Evolutionary conservation across 2,797 vertebrate species (phyloP), one percentile per base, ranked within the genome.

Genomic region (Tadarida brasiliensis): DNA sequence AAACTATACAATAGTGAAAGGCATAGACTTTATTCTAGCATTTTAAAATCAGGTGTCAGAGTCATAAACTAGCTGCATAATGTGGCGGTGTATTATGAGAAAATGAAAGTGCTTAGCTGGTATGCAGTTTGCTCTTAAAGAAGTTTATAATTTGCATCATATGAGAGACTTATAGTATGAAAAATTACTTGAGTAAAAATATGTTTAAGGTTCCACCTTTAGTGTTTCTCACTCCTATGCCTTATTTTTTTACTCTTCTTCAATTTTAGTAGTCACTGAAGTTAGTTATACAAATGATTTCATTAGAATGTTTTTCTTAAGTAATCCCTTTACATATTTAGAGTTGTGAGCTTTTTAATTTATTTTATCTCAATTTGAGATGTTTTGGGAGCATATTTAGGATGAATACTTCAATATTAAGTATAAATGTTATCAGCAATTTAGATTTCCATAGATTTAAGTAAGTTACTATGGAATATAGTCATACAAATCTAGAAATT

Each of bases 61-160:
- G 49, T 78, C 59, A 70, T 86, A 57, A 94, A 93, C 51, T 92
- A 35, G 20, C 54, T 93, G 19, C 54, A 87, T 83, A 92, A 74
- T 56, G 61, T 95, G 67, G 74, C 96, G 7, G 28, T 80, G 80
- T 93, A 84, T 30, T 96, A 96, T 77, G 44, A 94, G 86, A 94
- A 97, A 97, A 94, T 96, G 88, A 95, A 94, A 95, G 77, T 96
- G 57, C 70, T 93, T 94, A 65, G 63, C 11, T 94, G 28, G 4
- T 54, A 30, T 84, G 26, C 39, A 87, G n/a, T 90, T 96, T 90
- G 49, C 35, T 90, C 71, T 84, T 95, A 96, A 95, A 95, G 30
- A 33, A 84, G 30, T 91, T 83, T 92, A 6, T 87, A 80, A 90
- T 91, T 96, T 95, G 76, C 15, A 74, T 94, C 78, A 56, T 96